Percentiles rank a stretch among this genome's conserved stretches.
Evolutionary conservation across 2,113 vertebrate genomes (phyloP).

Genomic region (Lagopus leucura): DNA sequence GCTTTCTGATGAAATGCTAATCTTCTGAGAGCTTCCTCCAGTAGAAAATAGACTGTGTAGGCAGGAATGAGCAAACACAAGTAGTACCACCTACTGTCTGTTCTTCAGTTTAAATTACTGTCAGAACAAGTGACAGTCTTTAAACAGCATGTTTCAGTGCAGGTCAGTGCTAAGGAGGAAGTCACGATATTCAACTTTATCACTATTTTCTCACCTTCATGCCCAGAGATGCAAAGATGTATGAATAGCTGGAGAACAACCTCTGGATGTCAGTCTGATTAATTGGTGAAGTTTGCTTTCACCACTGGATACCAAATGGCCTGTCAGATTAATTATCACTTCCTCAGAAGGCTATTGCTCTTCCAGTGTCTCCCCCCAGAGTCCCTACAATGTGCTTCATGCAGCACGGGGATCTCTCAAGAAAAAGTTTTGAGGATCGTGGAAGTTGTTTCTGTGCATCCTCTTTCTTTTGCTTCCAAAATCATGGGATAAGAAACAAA

Average conservation of each 20-base stretch:
- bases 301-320: neutral
- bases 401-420: neutral
- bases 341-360: neutral
- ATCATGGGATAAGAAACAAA: neutral
- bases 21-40: neutral
- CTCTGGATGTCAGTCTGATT: slow-evolving; percentile 47
- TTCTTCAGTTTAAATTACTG: neutral
- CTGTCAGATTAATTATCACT: slow-evolving; percentile 21
- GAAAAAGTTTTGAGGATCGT: neutral
- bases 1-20: neutral
- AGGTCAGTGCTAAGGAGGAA: neutral
- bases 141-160: neutral
- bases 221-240: neutral
- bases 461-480: neutral
- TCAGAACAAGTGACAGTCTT: neutral
- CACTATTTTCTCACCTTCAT: neutral
- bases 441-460: neutral
- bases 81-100: neutral
- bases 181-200: neutral
- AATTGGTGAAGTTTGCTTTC: slow-evolving; percentile 31
- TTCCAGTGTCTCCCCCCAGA: neutral
- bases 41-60: rapidly evolving
- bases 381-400: neutral
- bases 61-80: neutral
- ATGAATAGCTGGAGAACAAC: neutral